A percentile compares a stretch with the other conserved stretches of the same genome.
phyloP scores from a whole-genome alignment of 2,113 vertebrate species.

The Scatophagus argus region DNA sequence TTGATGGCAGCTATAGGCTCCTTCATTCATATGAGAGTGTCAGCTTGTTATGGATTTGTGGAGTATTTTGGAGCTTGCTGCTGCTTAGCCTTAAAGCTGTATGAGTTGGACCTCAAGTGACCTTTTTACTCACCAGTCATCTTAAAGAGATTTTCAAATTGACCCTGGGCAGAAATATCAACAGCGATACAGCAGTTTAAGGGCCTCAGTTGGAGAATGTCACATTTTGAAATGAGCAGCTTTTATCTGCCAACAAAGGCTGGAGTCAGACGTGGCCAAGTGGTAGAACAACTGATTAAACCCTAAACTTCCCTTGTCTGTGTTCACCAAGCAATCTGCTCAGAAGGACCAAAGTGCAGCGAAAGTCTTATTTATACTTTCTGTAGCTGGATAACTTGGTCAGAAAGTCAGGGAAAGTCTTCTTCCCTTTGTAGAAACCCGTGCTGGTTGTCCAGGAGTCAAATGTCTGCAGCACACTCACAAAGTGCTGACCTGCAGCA shows the following conservation, averaged over 20 bases:
- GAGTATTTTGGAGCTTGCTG: constrained; percentile 37
- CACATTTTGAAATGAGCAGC: constrained; percentile 10
- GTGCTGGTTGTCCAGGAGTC: constrained; percentile 2
- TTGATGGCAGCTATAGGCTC: constrained; percentile 47
- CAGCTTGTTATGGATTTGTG: constrained; percentile 62
- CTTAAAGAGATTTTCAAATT: constrained; percentile 4
- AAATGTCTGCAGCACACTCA: constrained; percentile 29
- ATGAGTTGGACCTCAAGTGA: constrained; percentile 45
- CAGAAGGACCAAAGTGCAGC: background rate
- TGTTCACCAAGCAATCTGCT: background rate
- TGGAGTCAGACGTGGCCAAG: background rate
- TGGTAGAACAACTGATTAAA: background rate
- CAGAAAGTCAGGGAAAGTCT: constrained; percentile 34
- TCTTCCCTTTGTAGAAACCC: constrained; percentile 12
- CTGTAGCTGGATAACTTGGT: constrained; percentile 51
- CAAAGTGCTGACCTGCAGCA: constrained; percentile 76
- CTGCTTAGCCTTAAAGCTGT: constrained; percentile 55
- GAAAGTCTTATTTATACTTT: constrained; percentile 11
- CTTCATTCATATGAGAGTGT: constrained; percentile 39
- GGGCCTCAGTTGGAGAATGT: background rate
- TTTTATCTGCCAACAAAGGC: constrained; percentile 12
- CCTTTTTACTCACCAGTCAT: constrained; percentile 34
- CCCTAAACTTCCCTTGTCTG: background rate
- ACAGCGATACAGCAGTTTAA: background rate
- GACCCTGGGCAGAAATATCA: constrained; percentile 11